Evolutionary conservation across 2,797 vertebrate species (phyloP).

Genomic region (Balearica regulorum): DNA sequence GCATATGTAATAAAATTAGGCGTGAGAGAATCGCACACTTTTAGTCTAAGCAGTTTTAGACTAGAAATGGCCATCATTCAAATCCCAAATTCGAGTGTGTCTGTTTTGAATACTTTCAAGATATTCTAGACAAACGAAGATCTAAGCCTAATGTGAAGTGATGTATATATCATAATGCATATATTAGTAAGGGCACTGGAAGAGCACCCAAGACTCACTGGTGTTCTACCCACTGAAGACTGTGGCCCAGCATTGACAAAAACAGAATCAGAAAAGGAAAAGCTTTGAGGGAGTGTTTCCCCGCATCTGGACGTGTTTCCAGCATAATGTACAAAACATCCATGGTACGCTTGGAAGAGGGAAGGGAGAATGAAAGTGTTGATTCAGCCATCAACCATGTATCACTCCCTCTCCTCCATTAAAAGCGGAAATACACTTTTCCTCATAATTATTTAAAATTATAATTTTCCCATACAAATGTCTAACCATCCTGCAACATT

Average conservation of each 20-base stretch:
- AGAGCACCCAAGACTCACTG: not conserved
- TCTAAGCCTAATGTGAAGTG: not conserved
- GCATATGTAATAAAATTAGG: not conserved
- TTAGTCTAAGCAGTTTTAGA: not conserved
- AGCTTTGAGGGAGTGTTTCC: not conserved
- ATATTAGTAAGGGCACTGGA: not conserved
- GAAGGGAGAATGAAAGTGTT: not conserved
- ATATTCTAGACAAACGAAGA: not conserved
- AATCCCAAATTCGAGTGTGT: not conserved
- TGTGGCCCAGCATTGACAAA: not conserved
- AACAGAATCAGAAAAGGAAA: not conserved
- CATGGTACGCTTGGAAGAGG: not conserved
- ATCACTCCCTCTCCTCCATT: not conserved
- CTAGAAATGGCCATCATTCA: not conserved
- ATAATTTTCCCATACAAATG: not conserved
- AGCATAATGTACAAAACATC: not conserved
- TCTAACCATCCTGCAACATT: not conserved
- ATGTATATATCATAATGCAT: not conserved
- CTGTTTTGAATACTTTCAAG: not conserved
- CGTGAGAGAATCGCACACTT: not conserved
- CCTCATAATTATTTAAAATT: not conserved
- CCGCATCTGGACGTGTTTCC: not conserved
- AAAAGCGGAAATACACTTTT: not conserved
- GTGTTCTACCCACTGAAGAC: not conserved
- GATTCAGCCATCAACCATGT: not conserved